Percentiles rank a stretch among this genome's conserved stretches.
phyloP scores from a whole-genome alignment of 2,113 vertebrate genomes.

The Myrmophylax atrothorax region DNA sequence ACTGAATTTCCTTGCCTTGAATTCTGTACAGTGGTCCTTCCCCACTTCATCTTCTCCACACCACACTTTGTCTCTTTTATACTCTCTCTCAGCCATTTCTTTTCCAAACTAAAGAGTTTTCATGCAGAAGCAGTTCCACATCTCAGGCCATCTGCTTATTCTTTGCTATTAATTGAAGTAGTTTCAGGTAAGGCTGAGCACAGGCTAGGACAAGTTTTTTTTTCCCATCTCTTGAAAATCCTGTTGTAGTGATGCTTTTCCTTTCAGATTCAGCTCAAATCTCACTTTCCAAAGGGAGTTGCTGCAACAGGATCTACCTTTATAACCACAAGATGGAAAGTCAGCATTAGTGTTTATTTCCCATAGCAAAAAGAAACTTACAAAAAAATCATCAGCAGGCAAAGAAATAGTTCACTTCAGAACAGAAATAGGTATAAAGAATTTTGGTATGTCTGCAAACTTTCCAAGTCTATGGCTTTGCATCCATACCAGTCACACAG shows the following conservation, averaged over 20 bases:
- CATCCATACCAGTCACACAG: background rate
- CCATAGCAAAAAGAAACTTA: background rate
- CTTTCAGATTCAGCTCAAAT: background rate
- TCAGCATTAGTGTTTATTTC: background rate
- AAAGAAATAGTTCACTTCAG: background rate
- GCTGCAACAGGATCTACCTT: background rate
- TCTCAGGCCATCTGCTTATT: background rate
- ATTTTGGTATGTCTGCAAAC: background rate
- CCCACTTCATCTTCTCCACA: background rate
- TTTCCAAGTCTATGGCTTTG: background rate
- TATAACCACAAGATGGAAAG: background rate
- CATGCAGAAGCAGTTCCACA: background rate
- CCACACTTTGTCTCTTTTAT: background rate
- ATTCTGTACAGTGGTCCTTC: background rate
- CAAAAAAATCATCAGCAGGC: background rate
- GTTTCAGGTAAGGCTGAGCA: background rate
- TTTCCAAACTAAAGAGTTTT: background rate
- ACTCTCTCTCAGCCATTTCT: background rate
- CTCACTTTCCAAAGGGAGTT: background rate
- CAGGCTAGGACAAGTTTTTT: background rate
- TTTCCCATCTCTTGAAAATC: background rate
- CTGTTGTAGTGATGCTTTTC: background rate
- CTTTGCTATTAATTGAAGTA: background rate
- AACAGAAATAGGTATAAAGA: background rate
- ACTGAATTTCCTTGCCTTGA: background rate